Evolutionary conservation across 2,113 vertebrate genomes (phyloP), one percentile per base, ranked within the genome.

Genomic region (Patagioenas fasciata): DNA sequence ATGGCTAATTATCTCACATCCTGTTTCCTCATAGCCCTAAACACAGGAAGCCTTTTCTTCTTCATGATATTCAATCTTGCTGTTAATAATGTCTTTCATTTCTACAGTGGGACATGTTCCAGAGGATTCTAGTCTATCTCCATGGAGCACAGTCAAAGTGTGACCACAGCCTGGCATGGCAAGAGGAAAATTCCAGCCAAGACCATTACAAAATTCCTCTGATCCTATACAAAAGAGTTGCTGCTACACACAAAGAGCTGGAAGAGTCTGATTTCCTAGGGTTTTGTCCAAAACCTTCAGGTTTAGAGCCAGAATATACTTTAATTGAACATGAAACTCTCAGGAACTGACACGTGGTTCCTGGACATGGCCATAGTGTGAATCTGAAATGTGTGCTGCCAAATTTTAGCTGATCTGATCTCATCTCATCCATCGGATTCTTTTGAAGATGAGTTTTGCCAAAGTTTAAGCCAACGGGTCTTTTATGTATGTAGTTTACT

Each of bases 1-100:
- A 88, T 67, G 36, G 54, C n/a, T 86, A 93, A 95, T 92, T 93
- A 94, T 86, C 77, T 96, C 86, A 88, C 36, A 95, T 95, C 84
- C 89, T 80, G 66, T 85, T 94, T 92, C 88, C 71, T 85, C 36
- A 32, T 36, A 75, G 56, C 36, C n/a, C 42, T 81, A 91, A 93
- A 96, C 80, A 94, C 48, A 95, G 87, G 86, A 96, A 96, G 67
- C 6, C 67, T 91, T 95, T 91, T 91, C 75, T 96, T 91, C 54
- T 81, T 77, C 80, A 64, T 71, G 29, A 83, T 83, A 89, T 69
- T 86, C 65, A 83, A 29, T 74, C 74, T 79, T 84, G 44, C 60
- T 88, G 29, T 84, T 94, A 91, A 93, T 62, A 95, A 66, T 31
- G 71, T 44, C 60, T 91, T 94, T 96, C 38, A 86, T 91, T 94